Percentiles rank a stretch among this genome's conserved stretches.
These are phyloP conservation scores for Pungitius pungitius DNA, from an alignment of 2,113 vertebrate species.

Conservation along the genomic window DNA sequence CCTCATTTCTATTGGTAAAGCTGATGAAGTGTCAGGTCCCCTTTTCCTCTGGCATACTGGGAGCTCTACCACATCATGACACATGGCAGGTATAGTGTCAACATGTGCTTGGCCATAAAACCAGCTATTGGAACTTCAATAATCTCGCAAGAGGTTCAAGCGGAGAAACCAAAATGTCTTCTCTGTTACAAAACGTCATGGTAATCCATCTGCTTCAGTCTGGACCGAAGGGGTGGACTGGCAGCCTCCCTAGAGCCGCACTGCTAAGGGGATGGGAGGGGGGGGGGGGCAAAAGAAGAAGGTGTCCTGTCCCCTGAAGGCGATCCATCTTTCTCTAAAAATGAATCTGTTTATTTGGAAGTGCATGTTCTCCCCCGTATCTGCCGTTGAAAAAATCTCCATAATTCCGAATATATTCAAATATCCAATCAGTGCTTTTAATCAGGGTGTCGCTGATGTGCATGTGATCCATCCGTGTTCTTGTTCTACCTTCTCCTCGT, in stretches of 20 bases:
- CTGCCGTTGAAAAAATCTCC: constrained; percentile 28
- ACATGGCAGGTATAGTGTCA: too few species aligned
- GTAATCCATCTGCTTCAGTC: not conserved
- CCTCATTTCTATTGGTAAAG: too few species aligned
- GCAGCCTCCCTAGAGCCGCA: not conserved
- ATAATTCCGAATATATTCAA: constrained; percentile 20
- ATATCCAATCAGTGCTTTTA: constrained; percentile 40
- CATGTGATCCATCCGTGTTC: constrained; percentile 53
- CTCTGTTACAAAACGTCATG: not conserved
- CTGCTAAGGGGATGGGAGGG: too few species aligned
- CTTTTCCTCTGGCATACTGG: too few species aligned
- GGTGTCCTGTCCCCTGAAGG: not conserved
- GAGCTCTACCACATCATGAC: too few species aligned
- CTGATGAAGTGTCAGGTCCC: too few species aligned
- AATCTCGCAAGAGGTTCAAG: too few species aligned
- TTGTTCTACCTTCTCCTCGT: constrained; percentile 43
- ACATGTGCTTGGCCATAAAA: too few species aligned
- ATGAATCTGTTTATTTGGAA: not conserved
- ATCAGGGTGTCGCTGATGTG: constrained; percentile 28
- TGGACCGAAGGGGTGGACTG: not conserved
- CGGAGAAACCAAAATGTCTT: too few species aligned
- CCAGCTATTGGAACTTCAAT: not conserved
- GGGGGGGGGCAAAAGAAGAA: too few species aligned
- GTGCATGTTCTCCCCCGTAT: not conserved
- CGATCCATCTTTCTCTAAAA: not conserved